A percentile compares a stretch with the other conserved stretches of the same genome.
Evolutionary conservation across 2,888 invertebrate genomes (phyloP).

Genomic region (Oegoconia quadripuncta): DNA sequence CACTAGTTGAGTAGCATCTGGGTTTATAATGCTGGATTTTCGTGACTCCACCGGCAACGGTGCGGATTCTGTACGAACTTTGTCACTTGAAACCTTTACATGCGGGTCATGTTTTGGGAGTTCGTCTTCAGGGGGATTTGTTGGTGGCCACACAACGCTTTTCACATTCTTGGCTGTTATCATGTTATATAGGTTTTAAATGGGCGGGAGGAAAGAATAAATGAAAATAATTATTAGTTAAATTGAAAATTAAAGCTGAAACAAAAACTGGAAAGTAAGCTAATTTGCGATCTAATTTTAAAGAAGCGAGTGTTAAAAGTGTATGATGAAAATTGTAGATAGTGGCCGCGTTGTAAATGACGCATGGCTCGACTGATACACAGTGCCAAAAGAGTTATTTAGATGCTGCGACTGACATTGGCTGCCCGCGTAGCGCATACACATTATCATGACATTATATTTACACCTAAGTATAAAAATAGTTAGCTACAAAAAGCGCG

Average conservation of each 20-base stretch:
- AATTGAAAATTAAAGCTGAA: conserved; percentile 46
- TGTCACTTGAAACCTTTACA: not conserved
- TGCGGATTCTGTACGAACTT: conserved; percentile 1
- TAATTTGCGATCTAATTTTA: conserved; percentile 34
- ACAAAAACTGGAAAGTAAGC: conserved; percentile 28
- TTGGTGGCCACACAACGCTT: conserved; percentile 77
- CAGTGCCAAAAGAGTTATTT: conserved; percentile 58
- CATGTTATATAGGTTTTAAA: conserved; percentile 36
- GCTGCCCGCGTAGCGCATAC: conserved; percentile 57
- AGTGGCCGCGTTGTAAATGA: conserved; percentile 38
- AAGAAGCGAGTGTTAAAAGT: conserved; percentile 48
- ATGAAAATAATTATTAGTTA: conserved; percentile 66
- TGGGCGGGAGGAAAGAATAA: conserved; percentile 46
- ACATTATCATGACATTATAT: conserved; percentile 40
- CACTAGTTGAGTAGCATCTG: conserved; percentile 12
- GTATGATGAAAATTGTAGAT: conserved; percentile 27
- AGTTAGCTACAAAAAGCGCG: conserved; percentile 59
- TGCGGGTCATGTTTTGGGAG: conserved; percentile 39
- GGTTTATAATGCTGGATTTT: not conserved
- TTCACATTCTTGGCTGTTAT: conserved; percentile 72
- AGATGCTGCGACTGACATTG: conserved; percentile 47
- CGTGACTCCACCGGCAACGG: conserved; percentile 1
- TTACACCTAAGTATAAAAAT: conserved; percentile 39
- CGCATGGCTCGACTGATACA: conserved; percentile 38
- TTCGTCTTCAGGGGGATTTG: conserved; percentile 68